Evolutionary conservation across 2,113 vertebrate genomes (phyloP), one percentile per base, ranked within the genome.

Genomic region (Xiphophorus hellerii): DNA sequence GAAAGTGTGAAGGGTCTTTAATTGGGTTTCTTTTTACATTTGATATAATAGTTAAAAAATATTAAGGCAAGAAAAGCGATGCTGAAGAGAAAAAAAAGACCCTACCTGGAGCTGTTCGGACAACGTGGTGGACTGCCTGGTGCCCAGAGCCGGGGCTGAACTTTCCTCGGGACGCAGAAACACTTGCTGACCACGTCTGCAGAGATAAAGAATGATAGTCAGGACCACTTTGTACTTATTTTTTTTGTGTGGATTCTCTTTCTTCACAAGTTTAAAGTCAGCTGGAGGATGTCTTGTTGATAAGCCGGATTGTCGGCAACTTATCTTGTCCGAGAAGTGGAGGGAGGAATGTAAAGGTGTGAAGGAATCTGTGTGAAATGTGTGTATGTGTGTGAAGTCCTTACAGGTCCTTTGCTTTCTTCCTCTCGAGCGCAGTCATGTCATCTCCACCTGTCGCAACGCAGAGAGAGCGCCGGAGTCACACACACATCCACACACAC

Each of bases 401-500:
- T 93, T 93, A 93, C 93, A 93, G 92, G 92, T 93, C 92, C 88
- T 92, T 93, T 79, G 84, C 91, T 90, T 90, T 91, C 82, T 92
- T 91, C 85, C 84, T 92, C 87, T 92, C 88, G 29, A 93, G 85
- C 37, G 91, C 92, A 87, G 92, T 93, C 93, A 93, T 93, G 92
- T 93, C 92, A 93, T 93, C 88, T 92, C 92, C 88, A 92, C 92
- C 90, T 93, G 90, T 91, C 86, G 86, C 85, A 58, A 85, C 17
- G 86, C 82, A 89, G 75, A 83, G 82, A 89, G 89, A 85, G 83
- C 78, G 85, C 80, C 64, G 87, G 86, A 84, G 85, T 91, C 90
- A 88, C 88, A 80, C 84, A 81, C 88, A 86, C 91, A 89, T 87
- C 78, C 78, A 73, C 69, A 61, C 89, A 82, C 82, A 73, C 85